phyloP scores from a whole-genome alignment of 1,140 invertebrate species.

The Brachionus rubens region DNA sequence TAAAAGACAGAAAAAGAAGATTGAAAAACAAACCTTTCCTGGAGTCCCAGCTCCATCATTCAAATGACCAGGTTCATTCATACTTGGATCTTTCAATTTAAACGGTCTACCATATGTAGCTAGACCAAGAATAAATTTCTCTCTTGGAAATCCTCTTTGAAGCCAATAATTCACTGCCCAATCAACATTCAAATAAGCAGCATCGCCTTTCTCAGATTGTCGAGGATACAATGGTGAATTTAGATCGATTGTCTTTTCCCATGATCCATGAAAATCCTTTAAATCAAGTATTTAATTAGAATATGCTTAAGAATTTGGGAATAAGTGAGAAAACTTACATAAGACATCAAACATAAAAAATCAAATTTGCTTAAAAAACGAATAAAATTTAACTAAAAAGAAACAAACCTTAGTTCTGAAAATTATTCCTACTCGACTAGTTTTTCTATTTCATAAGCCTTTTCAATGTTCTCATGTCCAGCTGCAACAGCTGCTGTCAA shows the following conservation, averaged over 20 bases:
- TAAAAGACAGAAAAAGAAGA: no score
- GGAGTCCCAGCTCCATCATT: constrained; percentile 67
- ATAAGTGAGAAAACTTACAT: constrained; percentile 60
- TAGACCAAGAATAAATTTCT: constrained; percentile 78
- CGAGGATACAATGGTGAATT: constrained; percentile 56
- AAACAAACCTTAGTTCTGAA: no score
- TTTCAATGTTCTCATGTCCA: constrained; percentile 81
- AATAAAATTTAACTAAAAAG: no score
- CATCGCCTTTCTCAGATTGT: constrained; percentile 49
- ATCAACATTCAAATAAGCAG: constrained; percentile 45
- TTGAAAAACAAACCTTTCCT: no score
- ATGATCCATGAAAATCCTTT: constrained; percentile 81
- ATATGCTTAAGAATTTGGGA: no score
- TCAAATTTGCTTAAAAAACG: constrained; percentile 84
- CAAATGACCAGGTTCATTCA: constrained; percentile 78
- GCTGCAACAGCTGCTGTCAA: constrained; percentile 89
- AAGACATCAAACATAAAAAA: constrained; percentile 85
- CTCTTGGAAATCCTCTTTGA: constrained; percentile 69
- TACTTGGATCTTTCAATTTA: constrained; percentile 68
- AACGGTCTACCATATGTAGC: constrained; percentile 85
- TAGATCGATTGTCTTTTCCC: constrained; percentile 77
- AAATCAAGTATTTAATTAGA: no score
- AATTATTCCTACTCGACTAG: constrained; percentile 73
- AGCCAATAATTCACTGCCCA: constrained; percentile 66
- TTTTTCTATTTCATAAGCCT: constrained; percentile 82